A percentile compares a stretch with the other conserved stretches of the same genome.
Evolutionary conservation across 2,797 vertebrate species (phyloP).

Genomic region (Zenarchopterus dispar): DNA sequence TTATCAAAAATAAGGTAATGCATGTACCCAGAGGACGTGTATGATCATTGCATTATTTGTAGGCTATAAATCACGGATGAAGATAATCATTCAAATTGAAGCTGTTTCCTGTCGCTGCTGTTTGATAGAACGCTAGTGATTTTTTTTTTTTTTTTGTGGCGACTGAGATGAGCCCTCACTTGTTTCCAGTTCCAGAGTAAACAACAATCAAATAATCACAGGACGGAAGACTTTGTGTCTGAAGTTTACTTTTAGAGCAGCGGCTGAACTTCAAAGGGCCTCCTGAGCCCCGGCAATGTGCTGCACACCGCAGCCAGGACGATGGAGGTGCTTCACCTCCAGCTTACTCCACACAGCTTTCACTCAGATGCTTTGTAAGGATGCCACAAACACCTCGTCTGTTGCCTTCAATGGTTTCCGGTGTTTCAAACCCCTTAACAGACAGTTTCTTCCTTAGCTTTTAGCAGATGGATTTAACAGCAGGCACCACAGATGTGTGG

Average conservation of each 20-base stretch:
- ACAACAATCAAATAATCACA: constrained; percentile 81
- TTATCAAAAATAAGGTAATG: constrained; percentile 3
- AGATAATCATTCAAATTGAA: constrained; percentile 65
- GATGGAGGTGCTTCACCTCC: too few relatives aligned
- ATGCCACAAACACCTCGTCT: too few relatives aligned
- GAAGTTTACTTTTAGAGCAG: constrained; percentile 74
- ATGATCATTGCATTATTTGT: constrained; percentile 49
- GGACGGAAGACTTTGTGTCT: constrained; percentile 81
- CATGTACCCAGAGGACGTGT: constrained; percentile 2
- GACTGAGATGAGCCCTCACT: constrained; percentile 68
- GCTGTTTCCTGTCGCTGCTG: constrained; percentile 58
- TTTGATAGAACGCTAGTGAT: constrained; percentile 45
- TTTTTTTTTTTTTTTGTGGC: constrained; percentile 20
- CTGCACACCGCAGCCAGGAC: too few relatives aligned
- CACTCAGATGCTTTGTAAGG: too few relatives aligned
- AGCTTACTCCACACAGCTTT: too few relatives aligned
- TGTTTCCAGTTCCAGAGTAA: constrained; percentile 73
- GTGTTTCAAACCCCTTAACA: too few relatives aligned
- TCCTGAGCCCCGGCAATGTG: background rate
- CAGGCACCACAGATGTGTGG: too few relatives aligned
- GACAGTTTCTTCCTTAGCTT: too few relatives aligned
- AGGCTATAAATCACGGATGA: constrained; percentile 46
- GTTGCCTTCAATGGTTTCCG: too few relatives aligned
- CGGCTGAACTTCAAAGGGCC: constrained; percentile 75
- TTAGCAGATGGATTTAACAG: too few relatives aligned